These are phyloP conservation scores for Drosophila tsacasi DNA, from an alignment of 1,140 invertebrate species.

Conservation along the genomic window DNA sequence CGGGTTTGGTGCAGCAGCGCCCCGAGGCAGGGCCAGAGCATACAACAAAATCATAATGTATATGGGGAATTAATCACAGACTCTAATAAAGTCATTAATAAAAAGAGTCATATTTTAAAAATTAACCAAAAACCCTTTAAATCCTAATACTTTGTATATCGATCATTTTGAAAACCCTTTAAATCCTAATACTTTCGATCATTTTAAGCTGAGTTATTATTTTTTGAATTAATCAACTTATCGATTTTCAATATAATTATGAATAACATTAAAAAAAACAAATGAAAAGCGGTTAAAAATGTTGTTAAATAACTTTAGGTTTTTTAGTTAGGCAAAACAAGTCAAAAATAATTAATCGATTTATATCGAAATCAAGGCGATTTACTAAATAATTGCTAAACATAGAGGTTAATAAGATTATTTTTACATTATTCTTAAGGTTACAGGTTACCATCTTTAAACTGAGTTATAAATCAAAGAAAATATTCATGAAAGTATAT, in stretches of 20 bases:
- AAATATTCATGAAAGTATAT: too few species aligned
- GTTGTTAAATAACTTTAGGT: background rate
- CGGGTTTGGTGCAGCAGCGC: conserved; percentile 29
- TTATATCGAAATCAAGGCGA: background rate
- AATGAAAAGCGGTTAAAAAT: background rate
- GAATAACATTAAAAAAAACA: too few species aligned
- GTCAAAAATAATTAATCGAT: background rate
- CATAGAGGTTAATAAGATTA: too few species aligned
- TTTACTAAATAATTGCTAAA: background rate
- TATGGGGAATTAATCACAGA: conserved; percentile 6
- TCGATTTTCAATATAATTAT: background rate
- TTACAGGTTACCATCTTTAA: background rate
- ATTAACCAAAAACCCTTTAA: background rate
- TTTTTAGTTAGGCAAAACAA: background rate
- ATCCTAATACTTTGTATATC: background rate
- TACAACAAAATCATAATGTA: background rate
- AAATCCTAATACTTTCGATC: too few species aligned
- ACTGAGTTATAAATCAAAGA: too few species aligned
- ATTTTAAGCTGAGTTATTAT: background rate
- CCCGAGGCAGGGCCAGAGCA: background rate
- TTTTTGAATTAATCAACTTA: too few species aligned
- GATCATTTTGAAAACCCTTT: background rate
- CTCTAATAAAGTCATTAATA: conserved; percentile 16
- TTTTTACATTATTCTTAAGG: background rate
- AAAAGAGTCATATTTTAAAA: background rate